Evolutionary conservation across 2,113 vertebrate genomes (phyloP).

Genomic region (Scomber japonicus): DNA sequence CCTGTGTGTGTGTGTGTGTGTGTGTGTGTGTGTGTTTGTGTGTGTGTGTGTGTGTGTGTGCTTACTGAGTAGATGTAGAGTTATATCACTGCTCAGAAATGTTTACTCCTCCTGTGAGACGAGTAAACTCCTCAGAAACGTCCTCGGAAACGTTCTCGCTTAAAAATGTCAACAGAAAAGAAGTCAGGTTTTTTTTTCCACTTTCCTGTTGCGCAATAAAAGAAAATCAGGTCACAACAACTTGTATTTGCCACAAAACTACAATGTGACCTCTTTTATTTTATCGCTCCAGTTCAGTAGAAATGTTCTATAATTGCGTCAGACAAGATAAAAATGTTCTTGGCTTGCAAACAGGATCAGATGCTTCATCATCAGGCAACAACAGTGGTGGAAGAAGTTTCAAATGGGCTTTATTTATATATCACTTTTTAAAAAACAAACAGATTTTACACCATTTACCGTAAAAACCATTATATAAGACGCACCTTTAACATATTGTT

Average conservation of each 20-base stretch:
- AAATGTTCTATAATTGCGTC: no score
- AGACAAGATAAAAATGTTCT: no score
- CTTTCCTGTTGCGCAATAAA: constrained; percentile 2
- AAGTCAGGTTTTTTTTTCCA: no score
- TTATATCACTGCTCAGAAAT: neutral
- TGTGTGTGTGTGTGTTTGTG: neutral
- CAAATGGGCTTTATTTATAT: no score
- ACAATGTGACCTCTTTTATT: neutral
- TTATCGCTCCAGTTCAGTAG: neutral
- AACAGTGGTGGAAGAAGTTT: no score
- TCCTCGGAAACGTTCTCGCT: neutral
- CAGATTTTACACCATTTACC: no score
- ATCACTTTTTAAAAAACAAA: no score
- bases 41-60: neutral
- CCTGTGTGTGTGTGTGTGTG: neutral
- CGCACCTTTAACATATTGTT: no score
- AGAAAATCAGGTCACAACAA: neutral
- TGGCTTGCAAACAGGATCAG: no score
- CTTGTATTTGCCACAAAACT: neutral
- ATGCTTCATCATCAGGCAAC: no score
- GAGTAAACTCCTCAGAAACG: neutral
- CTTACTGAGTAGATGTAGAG: neutral
- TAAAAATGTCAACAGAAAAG: neutral
- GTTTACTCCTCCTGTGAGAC: constrained; percentile 17
- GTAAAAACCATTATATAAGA: no score